phyloP scores from a whole-genome alignment of 2,888 invertebrate genomes.

The Leptopilina drosophilae region DNA sequence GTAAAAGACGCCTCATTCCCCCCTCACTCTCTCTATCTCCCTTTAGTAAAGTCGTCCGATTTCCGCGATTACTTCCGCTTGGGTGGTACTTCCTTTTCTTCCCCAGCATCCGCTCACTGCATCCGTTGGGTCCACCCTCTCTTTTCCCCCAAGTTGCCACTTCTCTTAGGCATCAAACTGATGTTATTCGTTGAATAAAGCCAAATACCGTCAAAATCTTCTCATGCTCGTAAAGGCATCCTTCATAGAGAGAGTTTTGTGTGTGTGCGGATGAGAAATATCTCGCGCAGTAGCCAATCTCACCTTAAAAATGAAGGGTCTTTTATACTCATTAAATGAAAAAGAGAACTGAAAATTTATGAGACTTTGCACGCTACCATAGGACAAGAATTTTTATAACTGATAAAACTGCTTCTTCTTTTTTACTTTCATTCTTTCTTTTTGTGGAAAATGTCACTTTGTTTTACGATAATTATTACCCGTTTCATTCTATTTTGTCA shows the following conservation, averaged over 20 bases:
- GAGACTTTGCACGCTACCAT: not conserved
- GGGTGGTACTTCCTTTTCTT: conserved; percentile 58
- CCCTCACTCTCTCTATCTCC: conserved; percentile 41
- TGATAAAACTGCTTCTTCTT: not conserved
- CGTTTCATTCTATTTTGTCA: not conserved
- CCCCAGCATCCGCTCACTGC: conserved; percentile 34
- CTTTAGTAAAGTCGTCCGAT: conserved; percentile 59
- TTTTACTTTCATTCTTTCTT: not conserved
- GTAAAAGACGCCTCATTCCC: conserved; percentile 57
- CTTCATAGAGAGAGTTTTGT: conserved; percentile 7
- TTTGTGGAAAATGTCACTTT: not conserved
- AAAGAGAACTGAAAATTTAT: conserved; percentile 25
- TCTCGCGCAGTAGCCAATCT: not conserved
- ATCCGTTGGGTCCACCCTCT: conserved; percentile 34
- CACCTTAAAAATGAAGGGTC: not conserved
- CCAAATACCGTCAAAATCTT: conserved; percentile 52
- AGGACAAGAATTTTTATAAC: conserved; percentile 22
- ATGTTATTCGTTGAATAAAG: conserved; percentile 44
- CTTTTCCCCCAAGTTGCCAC: conserved; percentile 16
- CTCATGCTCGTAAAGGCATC: conserved; percentile 46
- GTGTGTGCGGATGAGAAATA: conserved; percentile 11
- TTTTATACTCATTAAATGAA: conserved; percentile 21
- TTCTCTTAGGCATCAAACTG: conserved; percentile 48
- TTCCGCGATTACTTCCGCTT: conserved; percentile 68
- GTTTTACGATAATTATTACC: not conserved